Conservation (phyloP, 2,888 invertebrate genomes). For the Drosophila colorata region DNA sequence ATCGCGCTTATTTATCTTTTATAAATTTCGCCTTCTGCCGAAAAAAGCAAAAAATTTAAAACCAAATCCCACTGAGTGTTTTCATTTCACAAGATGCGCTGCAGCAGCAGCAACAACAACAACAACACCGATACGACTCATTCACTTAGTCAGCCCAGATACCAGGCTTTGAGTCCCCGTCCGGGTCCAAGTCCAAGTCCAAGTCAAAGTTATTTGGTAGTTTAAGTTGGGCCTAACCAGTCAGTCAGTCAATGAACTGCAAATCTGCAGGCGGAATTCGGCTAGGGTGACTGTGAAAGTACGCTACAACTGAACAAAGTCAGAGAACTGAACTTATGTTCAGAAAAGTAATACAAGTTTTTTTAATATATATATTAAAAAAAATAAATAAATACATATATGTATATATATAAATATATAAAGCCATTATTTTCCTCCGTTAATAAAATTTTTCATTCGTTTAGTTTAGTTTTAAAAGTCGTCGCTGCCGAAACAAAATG, state of each 20-base stretch:
- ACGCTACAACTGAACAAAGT: constrained; percentile 33
- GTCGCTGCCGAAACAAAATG: constrained; percentile 13
- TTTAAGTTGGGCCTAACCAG: constrained; percentile 50
- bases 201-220: constrained; percentile 46
- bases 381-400: background rate
- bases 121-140: constrained; percentile 61
- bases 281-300: constrained; percentile 14
- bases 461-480: constrained; percentile 21
- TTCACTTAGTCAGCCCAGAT: constrained; percentile 67
- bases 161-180: constrained; percentile 12
- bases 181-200: constrained; percentile 19
- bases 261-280: constrained; percentile 53
- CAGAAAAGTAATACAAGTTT: background rate
- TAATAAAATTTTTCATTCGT: too few species aligned
- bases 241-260: constrained; percentile 74
- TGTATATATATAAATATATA: too few species aligned
- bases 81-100: constrained; percentile 52
- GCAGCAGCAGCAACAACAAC: too few species aligned
- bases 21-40: constrained; percentile 54
- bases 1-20: constrained; percentile 74
- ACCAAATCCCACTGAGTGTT: constrained; percentile 1
- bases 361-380: too few species aligned
- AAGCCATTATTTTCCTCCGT: too few species aligned
- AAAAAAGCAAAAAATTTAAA: constrained; percentile 1
- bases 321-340: background rate